These are phyloP conservation scores for Halcyon leucocephala DNA, from an alignment of 2,797 vertebrate genomes.

Conservation along the genomic window DNA sequence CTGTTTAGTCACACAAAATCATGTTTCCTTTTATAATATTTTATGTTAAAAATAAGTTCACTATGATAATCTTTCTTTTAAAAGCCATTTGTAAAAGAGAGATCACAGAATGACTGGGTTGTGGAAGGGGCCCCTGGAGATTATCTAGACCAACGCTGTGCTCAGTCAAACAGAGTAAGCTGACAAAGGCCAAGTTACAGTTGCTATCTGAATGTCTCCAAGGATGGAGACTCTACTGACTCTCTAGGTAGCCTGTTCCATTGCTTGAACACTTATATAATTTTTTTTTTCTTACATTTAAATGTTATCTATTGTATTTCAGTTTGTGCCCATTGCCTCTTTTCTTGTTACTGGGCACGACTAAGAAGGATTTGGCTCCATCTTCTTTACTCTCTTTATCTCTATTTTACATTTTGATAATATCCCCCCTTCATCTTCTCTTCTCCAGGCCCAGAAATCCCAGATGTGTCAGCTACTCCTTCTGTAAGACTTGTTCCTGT, in stretches of 20 bases:
- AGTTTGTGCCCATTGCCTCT: not conserved
- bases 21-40: not conserved
- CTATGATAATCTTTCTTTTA: not conserved
- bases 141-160: not conserved
- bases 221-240: not conserved
- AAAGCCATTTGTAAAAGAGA: not conserved
- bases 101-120: not conserved
- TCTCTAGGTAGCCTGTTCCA: not conserved
- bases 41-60: not conserved
- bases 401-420: not conserved
- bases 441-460: not conserved
- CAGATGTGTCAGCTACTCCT: not conserved
- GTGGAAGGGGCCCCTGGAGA: not conserved
- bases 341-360: not conserved
- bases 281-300: not conserved
- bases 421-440: not conserved
- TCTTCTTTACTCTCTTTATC: not conserved
- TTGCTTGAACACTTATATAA: not conserved
- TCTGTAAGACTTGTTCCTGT: not conserved
- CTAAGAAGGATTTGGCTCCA: not conserved
- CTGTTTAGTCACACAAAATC: not conserved
- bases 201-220: not conserved
- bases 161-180: not conserved
- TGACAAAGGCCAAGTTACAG: not conserved
- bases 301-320: not conserved